Conservation (phyloP, 1,140 invertebrate species). For the Drosophila guanche region DNA sequence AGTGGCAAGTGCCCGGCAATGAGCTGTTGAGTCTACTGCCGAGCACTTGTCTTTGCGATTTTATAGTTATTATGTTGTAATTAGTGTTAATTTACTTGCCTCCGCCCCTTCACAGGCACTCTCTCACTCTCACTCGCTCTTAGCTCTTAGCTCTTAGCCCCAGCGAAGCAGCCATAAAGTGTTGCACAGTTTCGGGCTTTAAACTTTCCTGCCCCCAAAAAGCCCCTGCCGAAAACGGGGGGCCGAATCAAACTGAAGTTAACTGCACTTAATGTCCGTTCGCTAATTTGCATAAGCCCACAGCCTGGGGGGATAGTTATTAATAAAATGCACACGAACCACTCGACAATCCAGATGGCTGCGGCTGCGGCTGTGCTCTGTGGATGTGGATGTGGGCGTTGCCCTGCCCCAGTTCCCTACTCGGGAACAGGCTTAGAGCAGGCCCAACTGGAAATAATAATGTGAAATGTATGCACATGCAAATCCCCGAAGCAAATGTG, state of each 20-base stretch:
- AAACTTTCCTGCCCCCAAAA: slow-evolving; percentile 22
- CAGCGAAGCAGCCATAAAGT: slow-evolving; percentile 36
- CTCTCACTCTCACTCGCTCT: no score
- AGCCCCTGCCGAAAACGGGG: slow-evolving; percentile 21
- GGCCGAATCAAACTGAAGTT: slow-evolving; percentile 24
- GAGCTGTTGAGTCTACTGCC: slow-evolving; percentile 63
- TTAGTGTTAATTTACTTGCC: slow-evolving; percentile 74
- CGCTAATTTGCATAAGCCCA: slow-evolving; percentile 62
- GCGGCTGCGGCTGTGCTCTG: slow-evolving; percentile 8
- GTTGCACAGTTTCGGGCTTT: slow-evolving; percentile 37
- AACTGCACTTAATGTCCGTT: slow-evolving; percentile 60
- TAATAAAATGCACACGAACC: slow-evolving; percentile 69
- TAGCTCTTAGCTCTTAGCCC: slow-evolving; percentile 7
- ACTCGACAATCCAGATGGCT: slow-evolving; percentile 39
- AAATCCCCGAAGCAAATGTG: slow-evolving; percentile 73
- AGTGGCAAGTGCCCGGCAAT: slow-evolving; percentile 68
- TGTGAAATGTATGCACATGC: slow-evolving; percentile 73
- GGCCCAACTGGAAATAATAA: slow-evolving; percentile 57
- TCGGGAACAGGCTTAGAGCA: slow-evolving; percentile 35
- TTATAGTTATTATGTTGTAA: slow-evolving; percentile 78
- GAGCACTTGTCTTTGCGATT: slow-evolving; percentile 70
- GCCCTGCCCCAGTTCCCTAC: slow-evolving; percentile 9
- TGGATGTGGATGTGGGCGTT: neutral
- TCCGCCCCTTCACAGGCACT: slow-evolving; percentile 24
- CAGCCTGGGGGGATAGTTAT: slow-evolving; percentile 55